A percentile compares a stretch with the other conserved stretches of the same genome.
Evolutionary conservation across 2,797 vertebrate genomes (phyloP).

Genomic region (Nothura maculosa): DNA sequence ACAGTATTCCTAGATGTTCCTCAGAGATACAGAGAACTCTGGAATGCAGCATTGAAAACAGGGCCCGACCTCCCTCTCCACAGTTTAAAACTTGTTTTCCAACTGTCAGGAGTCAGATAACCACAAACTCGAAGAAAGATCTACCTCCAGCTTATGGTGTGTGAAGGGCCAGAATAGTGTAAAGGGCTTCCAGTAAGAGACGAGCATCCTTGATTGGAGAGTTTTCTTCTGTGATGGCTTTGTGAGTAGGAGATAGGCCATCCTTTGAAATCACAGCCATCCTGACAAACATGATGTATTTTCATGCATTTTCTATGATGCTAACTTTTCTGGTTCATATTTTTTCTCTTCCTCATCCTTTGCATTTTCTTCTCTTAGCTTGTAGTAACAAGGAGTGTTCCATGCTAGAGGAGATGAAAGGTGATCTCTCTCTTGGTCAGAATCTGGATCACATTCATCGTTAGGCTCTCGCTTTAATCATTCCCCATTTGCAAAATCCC

Average conservation of each 20-base stretch:
- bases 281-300: neutral
- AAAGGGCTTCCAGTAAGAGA: neutral
- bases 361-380: neutral
- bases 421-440: neutral
- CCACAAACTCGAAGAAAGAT: neutral
- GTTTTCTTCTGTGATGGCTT: rapidly evolving
- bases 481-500: slow-evolving; percentile 42
- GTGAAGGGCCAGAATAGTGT: neutral
- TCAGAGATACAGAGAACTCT: neutral
- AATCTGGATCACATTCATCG: neutral
- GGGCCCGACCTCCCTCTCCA: neutral
- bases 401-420: neutral
- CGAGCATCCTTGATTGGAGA: neutral
- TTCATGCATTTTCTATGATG: neutral
- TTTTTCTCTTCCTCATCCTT: neutral
- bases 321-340: neutral
- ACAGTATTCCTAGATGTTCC: slow-evolving; percentile 16
- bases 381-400: neutral
- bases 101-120: neutral
- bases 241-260: neutral
- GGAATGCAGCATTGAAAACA: neutral
- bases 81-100: neutral
- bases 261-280: neutral
- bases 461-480: slow-evolving; percentile 53
- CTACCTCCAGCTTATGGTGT: neutral